Conservation (phyloP, 2,797 vertebrate genomes). For the Poeciliopsis infans region DNA sequence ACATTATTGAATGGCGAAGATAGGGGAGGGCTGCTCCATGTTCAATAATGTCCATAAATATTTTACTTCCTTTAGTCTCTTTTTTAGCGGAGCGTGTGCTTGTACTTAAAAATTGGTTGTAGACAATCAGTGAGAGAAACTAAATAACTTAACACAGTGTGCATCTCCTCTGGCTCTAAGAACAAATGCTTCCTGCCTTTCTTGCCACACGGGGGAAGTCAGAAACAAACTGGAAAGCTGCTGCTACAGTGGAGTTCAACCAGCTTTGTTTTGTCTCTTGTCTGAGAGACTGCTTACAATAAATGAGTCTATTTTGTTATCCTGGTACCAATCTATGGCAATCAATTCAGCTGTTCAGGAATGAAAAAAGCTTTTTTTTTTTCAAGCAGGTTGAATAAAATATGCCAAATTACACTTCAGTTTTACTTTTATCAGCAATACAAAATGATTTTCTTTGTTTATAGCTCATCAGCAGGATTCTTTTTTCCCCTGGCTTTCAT, state of each 20-base stretch:
- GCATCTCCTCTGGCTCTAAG: constrained; percentile 9
- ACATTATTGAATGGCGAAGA: constrained; percentile 72
- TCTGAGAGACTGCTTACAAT: constrained; percentile 1
- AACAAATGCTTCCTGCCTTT: background rate
- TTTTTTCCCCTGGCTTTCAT: background rate
- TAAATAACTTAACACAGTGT: constrained; percentile 11
- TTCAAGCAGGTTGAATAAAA: constrained; percentile 21
- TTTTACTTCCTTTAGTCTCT: constrained; percentile 53
- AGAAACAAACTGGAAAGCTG: constrained; percentile 15
- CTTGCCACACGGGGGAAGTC: background rate
- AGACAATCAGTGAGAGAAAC: constrained; percentile 13
- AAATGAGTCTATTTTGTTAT: constrained; percentile 30
- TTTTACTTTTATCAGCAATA: constrained; percentile 15
- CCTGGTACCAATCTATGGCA: constrained; percentile 19
- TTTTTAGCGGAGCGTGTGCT: constrained; percentile 21
- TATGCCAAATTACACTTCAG: constrained; percentile 19
- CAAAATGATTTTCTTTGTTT: constrained; percentile 20
- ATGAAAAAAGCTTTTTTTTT: constrained; percentile 2
- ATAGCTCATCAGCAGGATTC: constrained; percentile 6
- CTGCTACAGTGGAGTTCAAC: constrained; percentile 7
- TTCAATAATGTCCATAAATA: constrained; percentile 57
- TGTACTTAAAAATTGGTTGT: constrained; percentile 18
- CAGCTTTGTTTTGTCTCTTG: constrained; percentile 9
- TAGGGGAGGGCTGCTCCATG: constrained; percentile 47
- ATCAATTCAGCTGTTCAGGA: constrained; percentile 13